A percentile compares a stretch with the other conserved stretches of the same genome.
These are phyloP conservation scores for Phalacrocorax carbo DNA, from an alignment of 2,113 vertebrate genomes.

Conservation along the genomic window DNA sequence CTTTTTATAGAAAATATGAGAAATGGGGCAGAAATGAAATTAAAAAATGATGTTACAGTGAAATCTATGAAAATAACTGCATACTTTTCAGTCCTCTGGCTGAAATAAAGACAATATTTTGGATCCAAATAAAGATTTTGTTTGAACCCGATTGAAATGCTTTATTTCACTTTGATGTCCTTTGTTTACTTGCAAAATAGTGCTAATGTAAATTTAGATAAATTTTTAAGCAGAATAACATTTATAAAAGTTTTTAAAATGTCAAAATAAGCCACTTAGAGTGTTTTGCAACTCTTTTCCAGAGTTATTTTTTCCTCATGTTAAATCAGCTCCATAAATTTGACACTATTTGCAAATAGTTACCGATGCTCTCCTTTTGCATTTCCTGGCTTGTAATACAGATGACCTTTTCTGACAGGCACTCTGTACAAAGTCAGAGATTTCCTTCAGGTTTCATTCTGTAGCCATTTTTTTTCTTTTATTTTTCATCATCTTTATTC, in stretches of 20 bases:
- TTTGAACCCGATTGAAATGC: conserved; percentile 18
- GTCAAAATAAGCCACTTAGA: not conserved
- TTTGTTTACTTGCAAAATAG: conserved; percentile 1
- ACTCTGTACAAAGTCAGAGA: not conserved
- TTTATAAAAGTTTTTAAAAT: not conserved
- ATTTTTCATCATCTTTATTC: not conserved
- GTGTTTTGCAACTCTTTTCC: not conserved
- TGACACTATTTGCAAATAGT: conserved; percentile 44
- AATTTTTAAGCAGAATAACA: conserved; percentile 16
- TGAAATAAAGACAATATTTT: not conserved
- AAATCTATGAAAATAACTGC: not conserved
- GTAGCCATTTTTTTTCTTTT: not conserved
- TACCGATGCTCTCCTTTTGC: not conserved
- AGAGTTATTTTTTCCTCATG: not conserved
- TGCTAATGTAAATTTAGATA: not conserved
- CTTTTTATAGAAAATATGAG: not conserved
- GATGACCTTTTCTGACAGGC: not conserved
- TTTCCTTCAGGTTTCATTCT: not conserved
- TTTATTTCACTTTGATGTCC: conserved; percentile 23
- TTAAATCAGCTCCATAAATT: not conserved
- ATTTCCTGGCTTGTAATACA: conserved; percentile 3
- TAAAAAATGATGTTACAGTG: not conserved
- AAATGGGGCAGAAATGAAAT: not conserved
- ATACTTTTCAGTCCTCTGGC: not conserved
- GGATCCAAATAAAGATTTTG: not conserved